Evolutionary conservation across 2,888 invertebrate genomes (phyloP).

Genomic region (Drosophila nigricruria): DNA sequence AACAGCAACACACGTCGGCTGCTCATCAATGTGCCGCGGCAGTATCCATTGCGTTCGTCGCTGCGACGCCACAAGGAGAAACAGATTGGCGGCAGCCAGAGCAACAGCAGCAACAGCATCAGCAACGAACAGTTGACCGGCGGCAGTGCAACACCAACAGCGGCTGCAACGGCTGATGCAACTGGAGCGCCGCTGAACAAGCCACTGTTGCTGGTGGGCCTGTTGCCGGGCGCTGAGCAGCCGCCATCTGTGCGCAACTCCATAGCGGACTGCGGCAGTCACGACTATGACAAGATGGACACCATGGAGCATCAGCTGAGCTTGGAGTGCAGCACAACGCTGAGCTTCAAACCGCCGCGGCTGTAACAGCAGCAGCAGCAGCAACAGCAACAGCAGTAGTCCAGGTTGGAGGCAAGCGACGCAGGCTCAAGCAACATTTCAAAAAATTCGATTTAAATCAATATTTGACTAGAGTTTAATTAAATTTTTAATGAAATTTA

Average conservation of each 20-base stretch:
- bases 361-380: constrained; percentile 65
- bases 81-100: constrained; percentile 82
- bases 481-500: constrained; percentile 19
- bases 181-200: constrained; percentile 55
- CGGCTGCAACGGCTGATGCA: constrained; percentile 6
- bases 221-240: constrained; percentile 72
- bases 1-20: constrained; percentile 86
- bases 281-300: constrained; percentile 61
- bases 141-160: constrained; percentile 32
- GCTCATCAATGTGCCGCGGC: constrained; percentile 85
- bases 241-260: constrained; percentile 80
- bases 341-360: constrained; percentile 73
- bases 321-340: constrained; percentile 68
- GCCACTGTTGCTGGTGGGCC: constrained; percentile 67
- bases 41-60: constrained; percentile 86
- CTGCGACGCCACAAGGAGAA: constrained; percentile 88
- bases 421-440: constrained; percentile 57
- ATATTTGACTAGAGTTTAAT: constrained; percentile 29
- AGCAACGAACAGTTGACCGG: constrained; percentile 63
- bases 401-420: constrained; percentile 22
- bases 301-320: constrained; percentile 66
- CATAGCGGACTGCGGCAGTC: constrained; percentile 76
- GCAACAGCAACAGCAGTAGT: constrained; percentile 18
- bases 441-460: constrained; percentile 28
- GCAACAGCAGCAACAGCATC: constrained; percentile 68